Evolutionary conservation across 2,797 vertebrate genomes (phyloP).

Genomic region (Sebastolobus alascanus): DNA sequence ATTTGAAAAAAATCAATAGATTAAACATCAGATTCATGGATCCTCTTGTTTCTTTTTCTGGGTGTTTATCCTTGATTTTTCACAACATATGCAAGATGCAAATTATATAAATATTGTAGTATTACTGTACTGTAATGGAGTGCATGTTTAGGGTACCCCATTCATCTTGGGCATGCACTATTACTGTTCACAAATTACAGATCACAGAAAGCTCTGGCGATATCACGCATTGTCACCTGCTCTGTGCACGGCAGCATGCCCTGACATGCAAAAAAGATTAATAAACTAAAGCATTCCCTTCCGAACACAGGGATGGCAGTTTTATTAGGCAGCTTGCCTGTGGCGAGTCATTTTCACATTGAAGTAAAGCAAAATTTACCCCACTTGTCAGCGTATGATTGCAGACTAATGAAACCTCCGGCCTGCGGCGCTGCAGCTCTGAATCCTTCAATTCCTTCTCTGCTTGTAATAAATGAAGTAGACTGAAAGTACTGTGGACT

Average conservation of each 20-base stretch:
- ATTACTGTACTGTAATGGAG: background rate
- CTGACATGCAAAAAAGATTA: slow-evolving; percentile 27
- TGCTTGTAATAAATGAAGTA: slow-evolving; percentile 24
- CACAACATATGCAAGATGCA: background rate
- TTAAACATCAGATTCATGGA: background rate
- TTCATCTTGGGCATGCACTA: background rate
- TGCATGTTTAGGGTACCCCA: background rate
- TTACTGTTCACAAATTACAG: too few species aligned
- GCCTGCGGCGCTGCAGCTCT: slow-evolving; percentile 36
- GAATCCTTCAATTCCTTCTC: slow-evolving; percentile 30
- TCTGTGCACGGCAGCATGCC: slow-evolving; percentile 7
- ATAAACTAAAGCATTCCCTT: slow-evolving; percentile 23
- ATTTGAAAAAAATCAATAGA: too few species aligned
- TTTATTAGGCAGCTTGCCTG: slow-evolving; percentile 43
- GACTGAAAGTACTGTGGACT: slow-evolving; percentile 7
- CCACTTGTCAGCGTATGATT: slow-evolving; percentile 44
- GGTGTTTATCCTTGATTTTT: background rate
- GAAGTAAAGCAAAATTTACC: slow-evolving; percentile 37
- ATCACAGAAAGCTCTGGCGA: background rate
- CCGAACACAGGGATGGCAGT: slow-evolving; percentile 1
- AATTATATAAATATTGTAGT: background rate
- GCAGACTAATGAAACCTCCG: slow-evolving; percentile 54
- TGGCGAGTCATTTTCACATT: slow-evolving; percentile 35
- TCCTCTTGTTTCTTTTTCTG: background rate
- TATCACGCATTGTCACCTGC: background rate